A percentile compares a stretch with the other conserved stretches of the same genome.
Evolutionary conservation across 2,888 invertebrate genomes (phyloP).

Genomic region (Diaprepes abbreviatus): DNA sequence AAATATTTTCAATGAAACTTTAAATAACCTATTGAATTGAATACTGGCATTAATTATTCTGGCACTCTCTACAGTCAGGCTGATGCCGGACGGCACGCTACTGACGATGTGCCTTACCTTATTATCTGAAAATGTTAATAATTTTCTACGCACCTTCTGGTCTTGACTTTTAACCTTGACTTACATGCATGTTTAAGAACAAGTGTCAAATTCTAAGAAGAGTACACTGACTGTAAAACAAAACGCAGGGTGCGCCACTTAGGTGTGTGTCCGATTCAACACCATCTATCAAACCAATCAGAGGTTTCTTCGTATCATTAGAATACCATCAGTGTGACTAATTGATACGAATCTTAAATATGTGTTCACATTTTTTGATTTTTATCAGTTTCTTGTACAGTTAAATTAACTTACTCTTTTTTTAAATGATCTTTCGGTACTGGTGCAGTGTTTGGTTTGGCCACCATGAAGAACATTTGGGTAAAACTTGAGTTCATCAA

Average conservation of each 20-base stretch:
- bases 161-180: slow-evolving; percentile 11
- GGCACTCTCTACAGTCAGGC: no score
- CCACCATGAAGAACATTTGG: slow-evolving; percentile 2
- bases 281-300: slow-evolving; percentile 40
- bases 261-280: slow-evolving; percentile 35
- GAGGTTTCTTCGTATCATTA: slow-evolving; percentile 29
- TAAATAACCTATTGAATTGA: no score
- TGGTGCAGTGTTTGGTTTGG: not conserved
- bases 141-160: slow-evolving; percentile 18
- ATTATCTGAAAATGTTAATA: not conserved
- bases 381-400: slow-evolving; percentile 26
- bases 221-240: slow-evolving; percentile 24
- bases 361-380: slow-evolving; percentile 34
- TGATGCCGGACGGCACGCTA: no score
- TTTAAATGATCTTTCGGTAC: slow-evolving; percentile 16
- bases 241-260: slow-evolving; percentile 33
- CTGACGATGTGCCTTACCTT: no score
- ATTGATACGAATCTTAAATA: slow-evolving; percentile 30
- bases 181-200: slow-evolving; percentile 20
- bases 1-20: no score
- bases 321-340: slow-evolving; percentile 38
- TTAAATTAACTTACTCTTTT: slow-evolving; percentile 28
- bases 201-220: slow-evolving; percentile 34
- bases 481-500: not conserved
- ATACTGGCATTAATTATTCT: no score